These are phyloP conservation scores for Carduelis carduelis DNA, from an alignment of 2,797 vertebrate genomes.

Conservation along the genomic window DNA sequence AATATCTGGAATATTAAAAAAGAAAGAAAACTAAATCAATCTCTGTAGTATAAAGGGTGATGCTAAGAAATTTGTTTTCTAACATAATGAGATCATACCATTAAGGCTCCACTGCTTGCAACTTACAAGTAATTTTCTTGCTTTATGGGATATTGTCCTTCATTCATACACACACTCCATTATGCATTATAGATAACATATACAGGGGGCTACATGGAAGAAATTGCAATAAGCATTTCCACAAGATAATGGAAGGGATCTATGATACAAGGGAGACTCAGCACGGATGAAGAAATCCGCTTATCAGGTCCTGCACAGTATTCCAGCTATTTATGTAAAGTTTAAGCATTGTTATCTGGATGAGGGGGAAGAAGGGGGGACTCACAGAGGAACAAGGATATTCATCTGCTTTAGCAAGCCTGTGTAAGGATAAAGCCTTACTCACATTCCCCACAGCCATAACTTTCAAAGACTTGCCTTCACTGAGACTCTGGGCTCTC, in stretches of 20 bases:
- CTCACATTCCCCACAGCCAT: not conserved
- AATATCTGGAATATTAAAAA: not conserved
- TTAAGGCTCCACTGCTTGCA: conserved; percentile 13
- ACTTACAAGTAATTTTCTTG: conserved; percentile 55
- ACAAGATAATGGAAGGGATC: conserved; percentile 34
- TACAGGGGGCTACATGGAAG: conserved; percentile 33
- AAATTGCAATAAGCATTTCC: conserved; percentile 56
- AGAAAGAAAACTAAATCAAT: conserved; percentile 2
- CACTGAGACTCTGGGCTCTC: not conserved
- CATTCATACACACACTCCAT: conserved; percentile 44
- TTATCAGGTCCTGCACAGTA: conserved; percentile 47
- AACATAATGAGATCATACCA: conserved; percentile 47
- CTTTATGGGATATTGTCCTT: conserved; percentile 53
- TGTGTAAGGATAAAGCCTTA: not conserved
- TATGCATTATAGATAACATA: conserved; percentile 48
- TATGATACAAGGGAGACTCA: conserved; percentile 23
- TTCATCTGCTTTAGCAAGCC: not conserved
- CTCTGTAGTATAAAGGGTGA: not conserved
- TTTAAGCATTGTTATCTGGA: conserved; percentile 26
- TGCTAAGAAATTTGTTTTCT: not conserved
- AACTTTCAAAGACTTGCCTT: not conserved
- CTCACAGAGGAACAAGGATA: not conserved
- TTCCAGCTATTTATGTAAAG: conserved; percentile 52
- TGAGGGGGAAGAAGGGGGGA: not conserved
- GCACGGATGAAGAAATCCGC: conserved; percentile 40